Evolutionary conservation across 2,797 vertebrate species (phyloP).

Genomic region (Anguilla obscura): DNA sequence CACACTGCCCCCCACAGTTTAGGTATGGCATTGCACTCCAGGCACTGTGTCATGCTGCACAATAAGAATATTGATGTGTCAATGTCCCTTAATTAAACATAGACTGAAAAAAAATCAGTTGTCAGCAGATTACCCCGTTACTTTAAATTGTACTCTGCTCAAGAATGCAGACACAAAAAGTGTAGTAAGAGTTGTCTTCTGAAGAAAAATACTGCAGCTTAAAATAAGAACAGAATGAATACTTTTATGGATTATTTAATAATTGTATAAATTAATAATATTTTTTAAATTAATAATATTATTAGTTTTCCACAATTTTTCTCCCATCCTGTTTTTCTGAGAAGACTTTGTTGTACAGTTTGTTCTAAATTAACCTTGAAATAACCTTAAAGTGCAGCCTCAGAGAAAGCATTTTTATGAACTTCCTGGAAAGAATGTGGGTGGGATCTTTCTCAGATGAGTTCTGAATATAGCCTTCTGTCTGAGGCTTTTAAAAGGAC

Average conservation of each 20-base stretch:
- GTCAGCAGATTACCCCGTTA: neutral
- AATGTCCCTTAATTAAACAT: neutral
- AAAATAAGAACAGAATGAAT: neutral
- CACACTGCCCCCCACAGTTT: conserved; percentile 63
- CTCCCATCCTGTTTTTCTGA: neutral
- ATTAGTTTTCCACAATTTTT: neutral
- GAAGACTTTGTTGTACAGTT: neutral
- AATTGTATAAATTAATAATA: neutral
- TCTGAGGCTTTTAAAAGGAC: neutral
- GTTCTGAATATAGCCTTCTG: neutral
- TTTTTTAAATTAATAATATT: neutral
- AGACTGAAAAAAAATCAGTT: neutral
- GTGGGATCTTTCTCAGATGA: neutral
- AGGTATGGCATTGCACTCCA: conserved; percentile 50
- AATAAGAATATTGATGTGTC: neutral
- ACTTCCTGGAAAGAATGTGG: neutral
- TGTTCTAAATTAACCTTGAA: neutral
- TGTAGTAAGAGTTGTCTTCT: neutral
- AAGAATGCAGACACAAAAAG: conserved; percentile 1
- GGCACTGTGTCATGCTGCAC: neutral
- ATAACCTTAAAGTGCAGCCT: neutral
- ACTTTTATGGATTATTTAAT: neutral
- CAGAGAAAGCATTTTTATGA: neutral
- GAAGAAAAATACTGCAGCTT: neutral
- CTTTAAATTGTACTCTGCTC: neutral